phyloP scores from a whole-genome alignment of 2,888 invertebrate species.

The Meta bourneti region DNA sequence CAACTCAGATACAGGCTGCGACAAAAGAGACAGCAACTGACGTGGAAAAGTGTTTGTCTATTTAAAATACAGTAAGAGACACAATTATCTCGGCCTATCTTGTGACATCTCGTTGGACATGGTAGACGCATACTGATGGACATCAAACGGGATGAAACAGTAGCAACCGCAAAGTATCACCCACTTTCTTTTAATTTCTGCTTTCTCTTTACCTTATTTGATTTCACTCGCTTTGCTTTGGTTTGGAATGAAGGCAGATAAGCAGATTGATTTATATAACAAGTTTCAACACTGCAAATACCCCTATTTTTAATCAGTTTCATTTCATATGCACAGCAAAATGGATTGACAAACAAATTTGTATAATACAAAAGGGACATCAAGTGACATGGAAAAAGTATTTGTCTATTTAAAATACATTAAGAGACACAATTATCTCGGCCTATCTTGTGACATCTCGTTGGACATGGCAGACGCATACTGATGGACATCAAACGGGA shows the following conservation, averaged over 20 bases:
- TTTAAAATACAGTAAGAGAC: conserved; percentile 70
- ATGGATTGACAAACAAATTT: neutral
- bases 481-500: conserved; percentile 47
- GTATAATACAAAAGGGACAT: conserved; percentile 48
- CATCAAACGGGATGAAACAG: conserved; percentile 35
- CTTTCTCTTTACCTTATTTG: conserved; percentile 23
- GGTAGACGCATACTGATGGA: conserved; percentile 50
- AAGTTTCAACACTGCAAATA: neutral
- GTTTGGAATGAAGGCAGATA: conserved; percentile 4
- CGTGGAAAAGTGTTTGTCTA: conserved; percentile 70
- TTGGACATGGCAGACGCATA: conserved; percentile 29
- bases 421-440: conserved; percentile 62
- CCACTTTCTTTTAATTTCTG: neutral
- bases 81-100: conserved; percentile 58
- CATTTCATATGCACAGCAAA: neutral
- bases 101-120: conserved; percentile 51
- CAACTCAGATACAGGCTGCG: conserved; percentile 48
- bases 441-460: conserved; percentile 58
- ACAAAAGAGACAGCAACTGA: conserved; percentile 61
- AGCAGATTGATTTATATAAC: conserved; percentile 1
- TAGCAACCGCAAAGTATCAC: conserved; percentile 25
- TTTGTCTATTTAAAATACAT: conserved; percentile 72
- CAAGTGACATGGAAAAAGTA: conserved; percentile 60
- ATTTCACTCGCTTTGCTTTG: conserved; percentile 1
- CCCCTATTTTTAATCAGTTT: neutral